Base-by-base conservation (phyloP, 2,113 vertebrate species). In the Mystacornis crossleyi region DNA sequence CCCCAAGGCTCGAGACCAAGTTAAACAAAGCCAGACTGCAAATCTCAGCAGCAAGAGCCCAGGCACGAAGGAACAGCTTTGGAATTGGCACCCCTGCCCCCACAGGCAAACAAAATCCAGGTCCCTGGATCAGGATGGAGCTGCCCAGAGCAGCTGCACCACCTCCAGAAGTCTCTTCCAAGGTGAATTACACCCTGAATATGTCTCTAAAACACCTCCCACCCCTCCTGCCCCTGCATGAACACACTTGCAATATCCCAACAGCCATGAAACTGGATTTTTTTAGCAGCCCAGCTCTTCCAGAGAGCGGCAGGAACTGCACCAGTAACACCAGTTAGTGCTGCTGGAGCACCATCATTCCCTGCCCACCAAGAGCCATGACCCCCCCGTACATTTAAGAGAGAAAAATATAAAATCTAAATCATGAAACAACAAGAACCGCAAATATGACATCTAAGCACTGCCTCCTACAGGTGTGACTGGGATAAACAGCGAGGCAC, bases 21-120 rank as follows among this genome's bases (percentile, higher is more conserved):
- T 8, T 70, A 74, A 91, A 70, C 77, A 94, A 84, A 95, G 50
- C 21, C 81, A 94, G 85, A 19, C 36, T 4, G 29, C 42, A 67
- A 47, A 12, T 17, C 82, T 16, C 33, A 6, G 61, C 40, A 66
- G 23, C 28, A 23, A 55, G 54, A 93, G 67, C 67, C 42, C 75
- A 73, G 72, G 61, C 82, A 82, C 74, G 75, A 69, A 77, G 67
- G 54, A 60, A 23, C 19, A 33, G 24, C 29, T 53, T 3, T 14
- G 72, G 58, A 51, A 89, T 26, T 21, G 58, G 57, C 38, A 11
- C 20, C 55, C 23, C 7, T 29, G 26, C 10, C 43, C 38, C 40
- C 5, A 4, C 33, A 83, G 90, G 53, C 36, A 31, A 29, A 62
- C 0, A 3, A 54, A 28, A 11, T 16, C 47, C 57, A 33, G 38